phyloP scores from a whole-genome alignment of 2,888 invertebrate genomes.

The Lasioglossum marginatum region DNA sequence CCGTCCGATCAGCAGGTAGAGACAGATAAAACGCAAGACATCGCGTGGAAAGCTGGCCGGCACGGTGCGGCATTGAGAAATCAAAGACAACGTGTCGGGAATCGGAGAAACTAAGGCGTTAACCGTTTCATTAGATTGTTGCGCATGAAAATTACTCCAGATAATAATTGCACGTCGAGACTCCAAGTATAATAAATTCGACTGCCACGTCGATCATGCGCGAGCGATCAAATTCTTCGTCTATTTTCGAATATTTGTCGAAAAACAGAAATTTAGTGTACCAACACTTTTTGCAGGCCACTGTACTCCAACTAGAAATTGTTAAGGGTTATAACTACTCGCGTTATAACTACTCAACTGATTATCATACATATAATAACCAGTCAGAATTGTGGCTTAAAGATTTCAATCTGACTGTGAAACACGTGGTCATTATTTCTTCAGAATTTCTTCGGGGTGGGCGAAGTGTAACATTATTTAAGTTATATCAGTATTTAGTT shows the following conservation, averaged over 20 bases:
- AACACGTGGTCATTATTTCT: background rate
- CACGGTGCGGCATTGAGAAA: too few relatives aligned
- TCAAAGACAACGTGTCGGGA: constrained; percentile 21
- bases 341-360: background rate
- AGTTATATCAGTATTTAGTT: background rate
- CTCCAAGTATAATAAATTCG: background rate
- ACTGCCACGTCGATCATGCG: too few relatives aligned
- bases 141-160: background rate
- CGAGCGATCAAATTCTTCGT: too few relatives aligned
- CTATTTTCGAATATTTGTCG: background rate
- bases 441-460: background rate
- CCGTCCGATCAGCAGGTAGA: constrained; percentile 21
- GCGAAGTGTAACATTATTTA: background rate
- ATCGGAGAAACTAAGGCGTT: background rate
- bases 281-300: background rate
- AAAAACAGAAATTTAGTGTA: too few relatives aligned
- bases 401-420: background rate
- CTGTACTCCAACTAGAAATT: background rate
- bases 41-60: constrained; percentile 26
- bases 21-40: constrained; percentile 25
- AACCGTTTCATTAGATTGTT: constrained; percentile 3
- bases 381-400: background rate
- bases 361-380: background rate
- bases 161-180: background rate
- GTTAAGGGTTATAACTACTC: background rate